phyloP scores from a whole-genome alignment of 2,113 vertebrate genomes.

The Dicrurus megarhynchus region DNA sequence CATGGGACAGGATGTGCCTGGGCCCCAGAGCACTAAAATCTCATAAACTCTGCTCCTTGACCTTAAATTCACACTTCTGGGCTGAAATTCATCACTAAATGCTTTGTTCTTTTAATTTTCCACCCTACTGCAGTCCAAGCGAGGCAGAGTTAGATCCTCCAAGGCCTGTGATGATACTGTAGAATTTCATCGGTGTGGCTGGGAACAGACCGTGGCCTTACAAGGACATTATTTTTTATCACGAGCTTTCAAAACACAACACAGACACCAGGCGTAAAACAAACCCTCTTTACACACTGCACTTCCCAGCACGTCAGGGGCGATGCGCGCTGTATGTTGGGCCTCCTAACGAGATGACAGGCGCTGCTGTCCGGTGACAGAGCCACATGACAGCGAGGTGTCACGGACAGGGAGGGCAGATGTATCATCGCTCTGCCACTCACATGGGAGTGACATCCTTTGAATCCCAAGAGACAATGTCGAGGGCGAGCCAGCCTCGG shows the following conservation, averaged over 20 bases:
- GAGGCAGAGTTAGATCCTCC: neutral
- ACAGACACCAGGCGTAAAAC: neutral
- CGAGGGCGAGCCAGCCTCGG: neutral
- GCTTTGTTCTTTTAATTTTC: neutral
- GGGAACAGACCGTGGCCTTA: neutral
- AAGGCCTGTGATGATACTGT: neutral
- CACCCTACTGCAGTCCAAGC: neutral
- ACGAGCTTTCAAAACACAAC: neutral
- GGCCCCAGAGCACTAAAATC: neutral
- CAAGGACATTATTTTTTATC: neutral
- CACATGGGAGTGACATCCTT: constrained; percentile 42
- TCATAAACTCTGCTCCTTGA: neutral
- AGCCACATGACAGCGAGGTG: constrained; percentile 46
- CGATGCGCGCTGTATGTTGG: neutral
- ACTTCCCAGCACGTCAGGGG: neutral
- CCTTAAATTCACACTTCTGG: neutral
- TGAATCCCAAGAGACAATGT: constrained; percentile 40
- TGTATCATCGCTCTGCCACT: constrained; percentile 41
- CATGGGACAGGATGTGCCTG: rapidly evolving
- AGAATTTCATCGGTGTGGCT: neutral
- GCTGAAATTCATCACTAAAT: neutral
- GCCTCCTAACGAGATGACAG: constrained; percentile 55
- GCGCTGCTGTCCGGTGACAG: constrained; percentile 34
- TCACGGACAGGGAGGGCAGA: constrained; percentile 57
- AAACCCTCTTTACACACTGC: neutral